These are phyloP conservation scores for Eretmocerus hayati DNA, from an alignment of 2,888 invertebrate species.

Conservation along the genomic window DNA sequence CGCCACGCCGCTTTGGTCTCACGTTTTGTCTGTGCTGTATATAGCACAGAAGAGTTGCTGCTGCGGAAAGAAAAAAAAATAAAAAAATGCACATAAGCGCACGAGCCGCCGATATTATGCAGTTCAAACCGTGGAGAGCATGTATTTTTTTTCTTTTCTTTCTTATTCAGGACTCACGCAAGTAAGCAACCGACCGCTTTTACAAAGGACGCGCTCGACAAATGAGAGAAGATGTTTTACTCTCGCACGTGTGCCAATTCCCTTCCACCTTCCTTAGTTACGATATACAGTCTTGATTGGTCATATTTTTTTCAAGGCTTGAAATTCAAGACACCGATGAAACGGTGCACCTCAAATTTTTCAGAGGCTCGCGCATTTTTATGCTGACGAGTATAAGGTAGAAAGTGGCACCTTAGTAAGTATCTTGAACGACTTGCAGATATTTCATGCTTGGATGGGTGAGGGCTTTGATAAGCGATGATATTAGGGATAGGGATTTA, in stretches of 20 bases:
- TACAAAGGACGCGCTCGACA: constrained; percentile 8
- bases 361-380: too few relatives aligned
- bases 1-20: neutral
- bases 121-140: neutral
- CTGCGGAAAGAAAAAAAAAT: constrained; percentile 25
- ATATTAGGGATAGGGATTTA: too few relatives aligned
- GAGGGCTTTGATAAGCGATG: too few relatives aligned
- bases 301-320: neutral
- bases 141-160: constrained; percentile 6
- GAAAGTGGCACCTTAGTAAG: too few relatives aligned
- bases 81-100: neutral
- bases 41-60: constrained; percentile 10
- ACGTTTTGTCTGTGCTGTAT: constrained; percentile 23
- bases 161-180: neutral
- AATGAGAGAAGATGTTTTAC: constrained; percentile 13
- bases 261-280: neutral
- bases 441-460: too few relatives aligned
- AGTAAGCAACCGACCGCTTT: neutral
- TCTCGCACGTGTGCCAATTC: neutral
- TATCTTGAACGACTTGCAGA: too few relatives aligned
- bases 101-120: neutral
- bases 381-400: too few relatives aligned
- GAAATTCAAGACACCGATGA: constrained; percentile 5
- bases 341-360: too few relatives aligned
- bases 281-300: too few relatives aligned